phyloP scores from a whole-genome alignment of 2,113 vertebrate genomes.

The Channa argus region DNA sequence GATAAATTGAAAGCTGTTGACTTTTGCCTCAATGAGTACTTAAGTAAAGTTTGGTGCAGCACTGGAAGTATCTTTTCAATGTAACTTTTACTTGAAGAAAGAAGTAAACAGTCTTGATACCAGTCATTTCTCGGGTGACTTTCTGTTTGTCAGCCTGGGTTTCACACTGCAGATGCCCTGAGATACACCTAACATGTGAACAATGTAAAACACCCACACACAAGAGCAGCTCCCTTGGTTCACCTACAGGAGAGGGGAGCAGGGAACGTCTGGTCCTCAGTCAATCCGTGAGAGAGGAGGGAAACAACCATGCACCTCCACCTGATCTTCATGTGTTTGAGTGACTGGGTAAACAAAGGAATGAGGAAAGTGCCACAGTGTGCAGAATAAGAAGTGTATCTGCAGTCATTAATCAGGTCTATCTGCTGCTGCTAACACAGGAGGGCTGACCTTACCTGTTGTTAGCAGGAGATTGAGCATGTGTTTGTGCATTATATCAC shows the following conservation, averaged over 20 bases:
- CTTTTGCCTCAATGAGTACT: background rate
- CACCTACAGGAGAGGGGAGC: slow-evolving; percentile 63
- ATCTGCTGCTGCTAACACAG: slow-evolving; percentile 37
- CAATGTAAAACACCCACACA: slow-evolving; percentile 37
- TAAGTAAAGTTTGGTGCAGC: too few species aligned
- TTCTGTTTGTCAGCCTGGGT: slow-evolving; percentile 49
- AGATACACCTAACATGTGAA: slow-evolving; percentile 56
- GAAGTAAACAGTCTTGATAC: background rate
- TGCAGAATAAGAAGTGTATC: slow-evolving; percentile 41
- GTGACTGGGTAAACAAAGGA: slow-evolving; percentile 55
- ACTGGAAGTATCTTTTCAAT: too few species aligned
- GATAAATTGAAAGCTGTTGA: too few species aligned
- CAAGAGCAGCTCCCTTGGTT: slow-evolving; percentile 53
- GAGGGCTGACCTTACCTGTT: slow-evolving; percentile 31
- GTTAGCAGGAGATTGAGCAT: slow-evolving; percentile 9
- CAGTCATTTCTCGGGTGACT: background rate
- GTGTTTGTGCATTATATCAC: slow-evolving; percentile 15
- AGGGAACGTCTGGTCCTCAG: slow-evolving; percentile 21
- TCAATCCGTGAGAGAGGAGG: slow-evolving; percentile 19
- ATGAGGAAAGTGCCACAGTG: slow-evolving; percentile 40
- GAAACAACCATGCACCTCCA: slow-evolving; percentile 24
- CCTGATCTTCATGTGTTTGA: slow-evolving; percentile 51
- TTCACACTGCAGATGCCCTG: slow-evolving; percentile 58
- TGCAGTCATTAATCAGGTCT: slow-evolving; percentile 48
- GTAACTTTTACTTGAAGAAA: too few species aligned